A percentile compares a stretch with the other conserved stretches of the same genome.
Conservation (phyloP, 2,113 vertebrate species). For the Gavia stellata region DNA sequence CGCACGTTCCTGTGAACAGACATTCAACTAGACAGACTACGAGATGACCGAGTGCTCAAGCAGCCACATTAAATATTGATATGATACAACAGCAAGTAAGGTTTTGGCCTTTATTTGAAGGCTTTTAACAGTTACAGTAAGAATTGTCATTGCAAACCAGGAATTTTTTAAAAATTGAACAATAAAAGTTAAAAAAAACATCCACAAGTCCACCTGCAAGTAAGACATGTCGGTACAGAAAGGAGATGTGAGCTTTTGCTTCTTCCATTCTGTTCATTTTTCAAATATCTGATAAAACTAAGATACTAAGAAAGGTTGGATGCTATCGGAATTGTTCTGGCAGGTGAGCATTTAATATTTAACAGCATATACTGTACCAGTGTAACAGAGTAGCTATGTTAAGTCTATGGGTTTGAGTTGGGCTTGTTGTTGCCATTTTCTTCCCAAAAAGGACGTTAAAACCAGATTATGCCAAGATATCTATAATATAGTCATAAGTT, state of each 20-base stretch:
- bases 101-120: conserved; percentile 59
- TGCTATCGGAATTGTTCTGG: not conserved
- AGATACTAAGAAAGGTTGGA: not conserved
- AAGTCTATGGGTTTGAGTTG: not conserved
- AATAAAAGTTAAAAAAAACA: conserved; percentile 48
- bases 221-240: conserved; percentile 23
- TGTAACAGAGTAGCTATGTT: not conserved
- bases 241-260: not conserved
- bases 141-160: conserved; percentile 66
- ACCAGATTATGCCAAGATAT: not conserved
- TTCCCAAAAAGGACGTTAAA: not conserved
- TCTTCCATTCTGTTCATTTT: not conserved
- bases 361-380: conserved; percentile 44
- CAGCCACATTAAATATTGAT: not conserved
- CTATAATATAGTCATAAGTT: fast-evolving
- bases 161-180: conserved; percentile 10
- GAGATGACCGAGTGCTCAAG: not conserved
- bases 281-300: not conserved
- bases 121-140: conserved; percentile 62
- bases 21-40: not conserved
- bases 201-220: conserved; percentile 45
- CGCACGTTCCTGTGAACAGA: fast-evolving
- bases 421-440: not conserved
- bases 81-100: not conserved
- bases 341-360: not conserved